Evolutionary conservation across 1,140 invertebrate genomes (phyloP), one percentile per base, ranked within the genome.

Genomic region (Drosophila micromelanica): DNA sequence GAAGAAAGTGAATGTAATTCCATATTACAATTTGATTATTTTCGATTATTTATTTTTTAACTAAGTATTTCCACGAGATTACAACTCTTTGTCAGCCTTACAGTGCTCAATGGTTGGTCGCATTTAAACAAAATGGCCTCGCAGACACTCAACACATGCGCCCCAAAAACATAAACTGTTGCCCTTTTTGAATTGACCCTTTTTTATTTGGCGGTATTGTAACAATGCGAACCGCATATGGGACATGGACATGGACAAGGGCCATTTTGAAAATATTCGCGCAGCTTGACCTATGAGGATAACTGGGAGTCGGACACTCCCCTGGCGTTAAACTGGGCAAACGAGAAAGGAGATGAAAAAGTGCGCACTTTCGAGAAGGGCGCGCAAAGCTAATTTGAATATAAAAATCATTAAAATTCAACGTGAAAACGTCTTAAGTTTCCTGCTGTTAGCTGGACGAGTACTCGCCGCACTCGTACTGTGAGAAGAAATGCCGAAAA

Each of bases 371-470:
- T 51, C 5, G 23, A 23, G 32, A 64, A 46, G 62, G 72, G 67
- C 57, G 73, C 61, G 62, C 79, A 54, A 64, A 71, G 59, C 84
- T 87, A 78, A 87, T 87, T 87, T 87, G 76, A 87, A 87, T 87
- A 87, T 81, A 87, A 89, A 87, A 87, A 87, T 87, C 84, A 89
- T 87, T 87, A 87, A 89, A 89, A 89, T 89, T 89, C 84, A 76
- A 69, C 84, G 76, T 72, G 73, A 87, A 87, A 87, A 87, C 69
- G 79, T 87, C 84, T 87, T 87, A 89, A 87, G 84, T 87, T 87
- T 87, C 84, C 67, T 62, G 78, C 67, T 87, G 68, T 52, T 74
- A 35, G 48, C 12, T 15, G 32, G 48, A 61, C 37, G 38, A 35
- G 59, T 62, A 46, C 23, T n/a, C 13, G 42, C 9, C 20, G 48